Conservation (phyloP, 2,888 invertebrate genomes). For the Dorcus parallelipipedus region DNA sequence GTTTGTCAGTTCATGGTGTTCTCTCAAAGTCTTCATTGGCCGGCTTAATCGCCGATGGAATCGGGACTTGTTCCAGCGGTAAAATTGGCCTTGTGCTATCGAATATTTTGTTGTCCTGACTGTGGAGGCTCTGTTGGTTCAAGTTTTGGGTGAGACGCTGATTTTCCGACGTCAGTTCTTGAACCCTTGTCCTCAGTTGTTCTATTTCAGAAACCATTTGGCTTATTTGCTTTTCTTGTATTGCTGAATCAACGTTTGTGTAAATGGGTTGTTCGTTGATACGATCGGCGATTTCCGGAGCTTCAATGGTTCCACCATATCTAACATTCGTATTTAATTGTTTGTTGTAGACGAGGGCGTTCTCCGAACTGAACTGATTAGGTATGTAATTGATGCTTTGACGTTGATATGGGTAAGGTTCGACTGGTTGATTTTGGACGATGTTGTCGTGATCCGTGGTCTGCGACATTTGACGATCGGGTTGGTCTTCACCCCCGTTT, state of each 20-base stretch:
- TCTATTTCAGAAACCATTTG: conserved; percentile 44
- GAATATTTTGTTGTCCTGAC: conserved; percentile 5
- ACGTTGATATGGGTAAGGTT: conserved; percentile 11
- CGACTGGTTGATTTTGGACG: background rate
- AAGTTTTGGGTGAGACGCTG: conserved; percentile 19
- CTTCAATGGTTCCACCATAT: too few species aligned
- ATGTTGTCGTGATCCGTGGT: background rate
- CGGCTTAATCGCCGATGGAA: conserved; percentile 23
- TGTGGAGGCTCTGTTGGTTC: conserved; percentile 10
- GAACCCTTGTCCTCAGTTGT: conserved; percentile 40
- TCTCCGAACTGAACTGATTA: too few species aligned
- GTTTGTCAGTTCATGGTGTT: conserved; percentile 26
- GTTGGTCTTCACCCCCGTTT: background rate
- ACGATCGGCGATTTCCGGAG: conserved; percentile 13
- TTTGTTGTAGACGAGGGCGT: too few species aligned
- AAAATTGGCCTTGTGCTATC: conserved; percentile 20
- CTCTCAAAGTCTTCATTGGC: conserved; percentile 28
- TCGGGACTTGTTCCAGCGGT: conserved; percentile 16
- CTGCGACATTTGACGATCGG: background rate
- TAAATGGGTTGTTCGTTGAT: conserved; percentile 22
- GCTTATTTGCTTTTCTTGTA: conserved; percentile 40
- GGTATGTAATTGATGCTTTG: background rate
- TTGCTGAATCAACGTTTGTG: conserved; percentile 21
- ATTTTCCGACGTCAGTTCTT: conserved; percentile 41
- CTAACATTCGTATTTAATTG: too few species aligned